Evolutionary conservation across 1,140 invertebrate species (phyloP), one percentile per base, ranked within the genome.

Genomic region (Hestina assimilis): DNA sequence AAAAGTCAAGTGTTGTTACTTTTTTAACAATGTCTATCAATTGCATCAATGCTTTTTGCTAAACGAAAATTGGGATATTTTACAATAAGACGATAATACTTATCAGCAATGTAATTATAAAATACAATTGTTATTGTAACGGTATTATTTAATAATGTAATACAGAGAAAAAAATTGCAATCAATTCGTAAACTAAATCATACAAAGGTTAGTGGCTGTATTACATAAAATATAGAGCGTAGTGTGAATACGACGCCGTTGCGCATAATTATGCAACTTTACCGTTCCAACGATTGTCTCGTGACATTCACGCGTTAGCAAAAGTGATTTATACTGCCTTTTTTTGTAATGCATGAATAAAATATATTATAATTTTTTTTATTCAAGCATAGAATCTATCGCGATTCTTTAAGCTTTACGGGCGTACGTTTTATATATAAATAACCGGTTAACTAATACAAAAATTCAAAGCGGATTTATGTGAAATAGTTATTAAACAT

Each of bases 241-340:
- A 45, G 15, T 19, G 28, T 47, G 43, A 47, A 31, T 47, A 47
- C 26, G 19, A 20, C 31, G 26, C 14, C 7, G 24, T n/a, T 17
- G 29, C 43, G 43, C 28, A 47, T 47, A 47, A 47, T 47, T 47
- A 17, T 33, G 29, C 28, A 33, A 33, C 19, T 12, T 19, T 33
- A 11, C 45, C 28, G 8, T n/a, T 47, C 21, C 19, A 53, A 6
- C 24, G 45, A 21, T 35, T 35, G 28, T 45, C 14, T 54, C 20
- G 52, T 52, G 52, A 54, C 52, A 54, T 38, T 45, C 41, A 38
- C 29, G 26, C 14, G 20, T 54, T 54, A 33, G 14, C 38, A 31
- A 43, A 17, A 43, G 11, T 33, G 28, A 43, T 42, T 11, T 31
- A 29, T 5, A 45, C 17, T 14, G 35, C 29, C 8, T n/a, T 54